Evolutionary conservation across 1,140 invertebrate species (phyloP).

Genomic region (Aphis craccivora): DNA sequence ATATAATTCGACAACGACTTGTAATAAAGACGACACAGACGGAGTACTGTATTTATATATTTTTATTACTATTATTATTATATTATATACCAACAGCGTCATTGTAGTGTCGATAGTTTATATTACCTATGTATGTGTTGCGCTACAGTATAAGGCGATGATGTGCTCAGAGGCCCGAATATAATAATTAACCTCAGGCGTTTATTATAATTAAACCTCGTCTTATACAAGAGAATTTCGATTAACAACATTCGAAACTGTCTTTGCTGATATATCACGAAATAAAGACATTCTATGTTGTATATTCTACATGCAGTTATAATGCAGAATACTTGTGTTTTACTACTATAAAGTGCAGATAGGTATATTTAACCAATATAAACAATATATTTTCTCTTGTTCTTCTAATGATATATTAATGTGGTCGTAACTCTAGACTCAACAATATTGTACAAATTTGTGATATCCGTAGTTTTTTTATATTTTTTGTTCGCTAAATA

Average conservation of each 20-base stretch:
- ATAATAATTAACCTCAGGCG: conserved; percentile 49
- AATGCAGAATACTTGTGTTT: no score
- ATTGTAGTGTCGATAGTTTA: conserved; percentile 4
- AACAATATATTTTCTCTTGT: not conserved
- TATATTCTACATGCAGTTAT: not conserved
- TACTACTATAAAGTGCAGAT: no score
- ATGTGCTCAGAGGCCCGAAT: not conserved
- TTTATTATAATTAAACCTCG: conserved; percentile 46
- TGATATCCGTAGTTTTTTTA: no score
- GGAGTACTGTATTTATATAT: not conserved
- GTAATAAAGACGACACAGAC: conserved; percentile 21
- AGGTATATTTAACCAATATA: no score
- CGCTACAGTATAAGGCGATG: not conserved
- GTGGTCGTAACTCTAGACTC: not conserved
- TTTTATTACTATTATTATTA: not conserved
- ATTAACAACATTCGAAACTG: not conserved
- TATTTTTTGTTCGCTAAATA: no score
- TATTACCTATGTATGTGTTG: not conserved
- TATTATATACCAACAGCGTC: not conserved
- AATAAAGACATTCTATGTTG: not conserved
- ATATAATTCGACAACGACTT: not conserved
- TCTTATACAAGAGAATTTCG: not conserved
- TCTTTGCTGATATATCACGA: not conserved
- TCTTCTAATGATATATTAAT: not conserved
- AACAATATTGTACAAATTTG: not conserved